phyloP scores from a whole-genome alignment of 1,140 invertebrate species.

The Sarcophaga peregrina region DNA sequence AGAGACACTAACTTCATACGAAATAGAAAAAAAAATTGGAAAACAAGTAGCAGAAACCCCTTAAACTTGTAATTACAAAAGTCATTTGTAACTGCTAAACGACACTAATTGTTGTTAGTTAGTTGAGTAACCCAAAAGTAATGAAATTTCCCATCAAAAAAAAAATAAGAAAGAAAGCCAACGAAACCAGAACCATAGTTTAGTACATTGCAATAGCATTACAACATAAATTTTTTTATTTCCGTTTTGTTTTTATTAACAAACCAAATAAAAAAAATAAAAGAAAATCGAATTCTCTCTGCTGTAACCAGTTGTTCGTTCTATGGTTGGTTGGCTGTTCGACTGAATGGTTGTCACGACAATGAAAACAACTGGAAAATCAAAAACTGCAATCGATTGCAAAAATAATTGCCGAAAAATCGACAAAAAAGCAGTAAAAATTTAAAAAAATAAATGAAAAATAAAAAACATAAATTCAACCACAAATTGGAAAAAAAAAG shows the following conservation, averaged over 20 bases:
- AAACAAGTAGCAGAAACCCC: background rate
- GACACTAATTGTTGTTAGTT: constrained; percentile 19
- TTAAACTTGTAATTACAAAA: constrained; percentile 28
- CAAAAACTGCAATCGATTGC: constrained; percentile 21
- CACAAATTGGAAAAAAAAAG: background rate
- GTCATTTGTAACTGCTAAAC: constrained; percentile 38
- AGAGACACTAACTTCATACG: background rate
- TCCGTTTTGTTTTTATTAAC: no score
- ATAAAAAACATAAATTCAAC: no score
- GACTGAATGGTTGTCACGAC: background rate
- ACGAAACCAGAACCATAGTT: background rate
- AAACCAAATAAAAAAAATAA: no score
- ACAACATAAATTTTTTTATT: no score
- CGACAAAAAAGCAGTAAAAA: no score
- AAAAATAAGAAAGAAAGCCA: constrained; percentile 5
- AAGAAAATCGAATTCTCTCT: no score
- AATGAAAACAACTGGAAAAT: constrained; percentile 13
- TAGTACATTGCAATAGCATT: background rate
- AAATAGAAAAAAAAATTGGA: background rate
- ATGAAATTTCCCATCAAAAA: background rate
- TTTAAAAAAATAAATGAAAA: no score
- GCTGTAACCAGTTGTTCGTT: background rate
- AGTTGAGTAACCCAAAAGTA: constrained; percentile 17
- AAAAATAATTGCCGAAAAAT: constrained; percentile 2
- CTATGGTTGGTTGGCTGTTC: background rate